phyloP scores from a whole-genome alignment of 2,888 invertebrate species.

The Ariolimax columbianus region DNA sequence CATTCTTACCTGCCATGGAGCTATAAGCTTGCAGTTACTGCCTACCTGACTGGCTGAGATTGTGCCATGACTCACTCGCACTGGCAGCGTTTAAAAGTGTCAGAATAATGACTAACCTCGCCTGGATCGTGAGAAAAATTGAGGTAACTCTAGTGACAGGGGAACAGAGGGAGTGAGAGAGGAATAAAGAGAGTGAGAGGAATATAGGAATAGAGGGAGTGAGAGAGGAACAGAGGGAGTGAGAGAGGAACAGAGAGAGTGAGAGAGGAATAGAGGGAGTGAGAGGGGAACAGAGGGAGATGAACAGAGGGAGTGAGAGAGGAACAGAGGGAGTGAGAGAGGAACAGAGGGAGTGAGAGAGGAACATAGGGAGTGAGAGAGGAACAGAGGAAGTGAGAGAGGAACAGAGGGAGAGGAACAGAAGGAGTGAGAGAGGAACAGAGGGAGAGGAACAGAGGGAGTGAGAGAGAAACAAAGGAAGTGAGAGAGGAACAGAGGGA shows the following conservation, averaged over 20 bases:
- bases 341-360: no score
- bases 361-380: no score
- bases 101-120: background rate
- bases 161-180: background rate
- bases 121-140: background rate
- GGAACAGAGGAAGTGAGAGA: no score
- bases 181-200: background rate
- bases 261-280: background rate
- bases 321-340: no score
- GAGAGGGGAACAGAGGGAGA: background rate
- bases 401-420: no score
- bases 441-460: no score
- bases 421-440: no score
- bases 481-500: no score
- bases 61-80: constrained; percentile 16
- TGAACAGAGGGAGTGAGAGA: no score
- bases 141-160: background rate
- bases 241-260: background rate
- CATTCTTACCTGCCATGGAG: constrained; percentile 2
- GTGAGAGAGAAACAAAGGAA: background rate
- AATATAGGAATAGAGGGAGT: background rate
- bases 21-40: background rate
- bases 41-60: constrained; percentile 6
- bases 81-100: background rate
- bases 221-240: background rate